phyloP scores from a whole-genome alignment of 1,140 invertebrate species.

The Eurosta solidaginis region DNA sequence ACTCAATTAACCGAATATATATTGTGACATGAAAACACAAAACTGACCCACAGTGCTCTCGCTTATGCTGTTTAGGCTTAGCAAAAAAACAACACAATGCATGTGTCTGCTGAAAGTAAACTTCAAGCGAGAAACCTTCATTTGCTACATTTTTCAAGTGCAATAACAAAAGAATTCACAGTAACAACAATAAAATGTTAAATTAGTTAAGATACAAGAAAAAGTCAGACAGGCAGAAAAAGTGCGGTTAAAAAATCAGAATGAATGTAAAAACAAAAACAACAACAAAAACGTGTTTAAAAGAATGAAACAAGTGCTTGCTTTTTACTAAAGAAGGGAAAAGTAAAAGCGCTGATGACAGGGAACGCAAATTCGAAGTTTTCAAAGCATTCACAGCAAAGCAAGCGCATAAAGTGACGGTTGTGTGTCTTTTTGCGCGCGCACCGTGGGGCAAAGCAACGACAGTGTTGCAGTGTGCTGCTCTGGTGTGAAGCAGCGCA shows the following conservation, averaged over 20 bases:
- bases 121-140: not conserved
- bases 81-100: not conserved
- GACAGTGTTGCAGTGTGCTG: too few species aligned
- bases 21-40: not conserved
- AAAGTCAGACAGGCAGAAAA: not conserved
- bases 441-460: too few species aligned
- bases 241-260: not conserved
- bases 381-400: not conserved
- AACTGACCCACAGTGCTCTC: not conserved
- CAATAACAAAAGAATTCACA: too few species aligned
- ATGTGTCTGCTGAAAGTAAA: not conserved
- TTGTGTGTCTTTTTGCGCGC: too few species aligned
- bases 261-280: constrained; percentile 13
- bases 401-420: too few species aligned
- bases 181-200: not conserved
- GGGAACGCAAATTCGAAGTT: not conserved
- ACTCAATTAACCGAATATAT: too few species aligned
- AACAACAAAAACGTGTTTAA: not conserved
- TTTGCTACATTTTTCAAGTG: not conserved
- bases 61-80: not conserved
- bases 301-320: not conserved
- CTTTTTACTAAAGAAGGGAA: too few species aligned
- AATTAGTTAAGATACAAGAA: not conserved
- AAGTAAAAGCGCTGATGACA: not conserved
- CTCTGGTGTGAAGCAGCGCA: too few species aligned